Conservation (phyloP, 2,113 vertebrate species). For the Rissa tridactyla region DNA sequence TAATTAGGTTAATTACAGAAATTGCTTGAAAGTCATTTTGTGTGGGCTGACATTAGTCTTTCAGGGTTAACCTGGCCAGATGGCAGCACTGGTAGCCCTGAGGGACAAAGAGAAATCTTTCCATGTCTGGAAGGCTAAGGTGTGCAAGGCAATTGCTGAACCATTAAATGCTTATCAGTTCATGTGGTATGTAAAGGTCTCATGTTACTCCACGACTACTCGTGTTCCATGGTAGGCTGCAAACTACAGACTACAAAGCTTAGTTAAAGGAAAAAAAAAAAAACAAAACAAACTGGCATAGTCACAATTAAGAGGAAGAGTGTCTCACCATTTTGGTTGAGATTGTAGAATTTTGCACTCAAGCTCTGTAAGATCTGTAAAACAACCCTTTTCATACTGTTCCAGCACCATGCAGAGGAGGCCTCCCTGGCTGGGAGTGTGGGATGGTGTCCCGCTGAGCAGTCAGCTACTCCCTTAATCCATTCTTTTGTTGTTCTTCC, state of each 20-base stretch:
- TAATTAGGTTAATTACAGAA: slow-evolving; percentile 1
- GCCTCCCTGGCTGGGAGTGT: accelerated
- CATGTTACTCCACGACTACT: neutral
- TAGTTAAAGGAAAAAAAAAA: neutral
- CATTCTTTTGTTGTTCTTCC: neutral
- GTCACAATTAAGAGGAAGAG: neutral
- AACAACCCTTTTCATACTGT: neutral
- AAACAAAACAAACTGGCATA: neutral
- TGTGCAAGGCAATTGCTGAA: neutral
- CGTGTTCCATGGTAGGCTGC: neutral
- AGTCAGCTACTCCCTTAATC: neutral
- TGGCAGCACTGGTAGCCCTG: neutral
- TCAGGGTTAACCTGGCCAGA: neutral
- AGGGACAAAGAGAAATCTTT: neutral
- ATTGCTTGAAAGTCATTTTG: neutral
- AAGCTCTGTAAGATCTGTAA: neutral
- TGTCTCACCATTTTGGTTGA: neutral
- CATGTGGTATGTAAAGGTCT: neutral
- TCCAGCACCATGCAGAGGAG: neutral
- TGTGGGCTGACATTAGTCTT: neutral
- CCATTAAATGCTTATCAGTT: neutral
- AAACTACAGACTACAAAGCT: neutral
- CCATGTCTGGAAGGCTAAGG: neutral
- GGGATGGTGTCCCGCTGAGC: neutral
- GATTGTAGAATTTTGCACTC: neutral